Conservation (phyloP, 1,140 invertebrate species). For the Adoxophyes honmai region DNA sequence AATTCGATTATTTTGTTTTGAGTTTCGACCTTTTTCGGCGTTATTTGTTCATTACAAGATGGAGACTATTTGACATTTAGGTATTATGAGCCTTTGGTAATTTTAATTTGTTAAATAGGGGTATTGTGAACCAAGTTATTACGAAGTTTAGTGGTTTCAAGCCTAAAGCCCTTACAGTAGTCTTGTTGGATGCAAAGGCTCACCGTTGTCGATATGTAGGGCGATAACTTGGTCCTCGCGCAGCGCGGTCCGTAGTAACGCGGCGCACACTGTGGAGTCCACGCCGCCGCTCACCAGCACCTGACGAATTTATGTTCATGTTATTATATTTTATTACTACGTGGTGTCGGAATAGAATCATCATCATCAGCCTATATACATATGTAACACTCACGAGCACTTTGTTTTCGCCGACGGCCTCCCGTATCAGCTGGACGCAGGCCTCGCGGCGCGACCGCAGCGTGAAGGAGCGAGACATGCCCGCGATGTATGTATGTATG, state of each 20-base stretch:
- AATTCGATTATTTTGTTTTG: too few relatives aligned
- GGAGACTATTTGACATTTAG: too few relatives aligned
- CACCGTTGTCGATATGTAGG: conserved; percentile 97
- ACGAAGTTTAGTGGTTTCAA: too few relatives aligned
- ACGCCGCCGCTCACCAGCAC: conserved; percentile 97
- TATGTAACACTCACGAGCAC: conserved; percentile 89
- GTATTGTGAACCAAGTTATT: too few relatives aligned
- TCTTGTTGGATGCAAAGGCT: not conserved
- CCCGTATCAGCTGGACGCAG: conserved; percentile 95
- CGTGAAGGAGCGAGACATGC: not conserved
- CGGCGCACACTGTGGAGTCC: conserved; percentile 98
- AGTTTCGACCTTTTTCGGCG: too few relatives aligned
- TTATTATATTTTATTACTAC: too few relatives aligned
- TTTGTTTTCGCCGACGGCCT: conserved; percentile 94
- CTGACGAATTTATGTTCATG: conserved; percentile 73
- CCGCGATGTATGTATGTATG: conserved; percentile 1
- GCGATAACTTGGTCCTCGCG: conserved; percentile 95
- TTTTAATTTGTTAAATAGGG: too few relatives aligned
- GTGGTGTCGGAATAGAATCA: too few relatives aligned
- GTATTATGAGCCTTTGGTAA: too few relatives aligned
- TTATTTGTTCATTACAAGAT: too few relatives aligned
- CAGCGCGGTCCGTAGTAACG: conserved; percentile 93
- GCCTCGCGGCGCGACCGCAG: conserved; percentile 88
- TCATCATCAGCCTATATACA: too few relatives aligned
- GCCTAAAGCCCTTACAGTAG: too few relatives aligned